phyloP scores from a whole-genome alignment of 2,797 vertebrate genomes.

The Hyperoplus lanceolatus region DNA sequence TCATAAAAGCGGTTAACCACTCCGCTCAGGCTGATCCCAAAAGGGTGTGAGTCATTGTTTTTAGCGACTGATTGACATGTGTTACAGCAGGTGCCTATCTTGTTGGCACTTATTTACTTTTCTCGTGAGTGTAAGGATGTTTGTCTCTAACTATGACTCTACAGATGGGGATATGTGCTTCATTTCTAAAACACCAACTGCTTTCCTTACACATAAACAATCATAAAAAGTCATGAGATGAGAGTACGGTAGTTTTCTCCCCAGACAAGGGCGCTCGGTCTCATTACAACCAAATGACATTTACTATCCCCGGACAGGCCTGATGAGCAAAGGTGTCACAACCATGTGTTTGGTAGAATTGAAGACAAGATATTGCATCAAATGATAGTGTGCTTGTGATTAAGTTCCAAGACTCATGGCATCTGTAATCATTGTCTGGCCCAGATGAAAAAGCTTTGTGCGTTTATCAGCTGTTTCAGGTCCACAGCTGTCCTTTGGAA shows the following conservation, averaged over 20 bases:
- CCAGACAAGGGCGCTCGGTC: conserved; percentile 31
- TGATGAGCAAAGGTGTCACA: conserved; percentile 78
- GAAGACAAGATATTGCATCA: conserved; percentile 82
- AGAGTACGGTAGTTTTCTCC: conserved; percentile 23
- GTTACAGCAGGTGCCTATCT: conserved; percentile 73
- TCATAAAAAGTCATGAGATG: not conserved
- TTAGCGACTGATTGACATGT: conserved; percentile 73
- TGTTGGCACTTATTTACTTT: conserved; percentile 49
- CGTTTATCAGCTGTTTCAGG: conserved; percentile 88
- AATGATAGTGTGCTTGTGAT: conserved; percentile 86
- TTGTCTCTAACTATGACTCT: conserved; percentile 22
- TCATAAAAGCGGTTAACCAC: conserved; percentile 77
- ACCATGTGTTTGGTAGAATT: conserved; percentile 73
- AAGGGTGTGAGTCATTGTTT: conserved; percentile 75
- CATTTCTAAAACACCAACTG: conserved; percentile 6
- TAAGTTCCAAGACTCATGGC: conserved; percentile 83
- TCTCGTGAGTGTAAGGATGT: conserved; percentile 21
- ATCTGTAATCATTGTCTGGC: conserved; percentile 89
- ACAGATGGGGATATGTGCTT: too few relatives aligned
- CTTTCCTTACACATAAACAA: not conserved
- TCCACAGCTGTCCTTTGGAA: conserved; percentile 87
- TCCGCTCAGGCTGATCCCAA: conserved; percentile 67
- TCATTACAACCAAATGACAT: conserved; percentile 65
- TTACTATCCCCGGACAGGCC: conserved; percentile 60
- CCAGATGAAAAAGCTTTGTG: conserved; percentile 86